Base-by-base conservation (phyloP, 2,113 vertebrate species). In the Rhinoderma darwinii region DNA sequence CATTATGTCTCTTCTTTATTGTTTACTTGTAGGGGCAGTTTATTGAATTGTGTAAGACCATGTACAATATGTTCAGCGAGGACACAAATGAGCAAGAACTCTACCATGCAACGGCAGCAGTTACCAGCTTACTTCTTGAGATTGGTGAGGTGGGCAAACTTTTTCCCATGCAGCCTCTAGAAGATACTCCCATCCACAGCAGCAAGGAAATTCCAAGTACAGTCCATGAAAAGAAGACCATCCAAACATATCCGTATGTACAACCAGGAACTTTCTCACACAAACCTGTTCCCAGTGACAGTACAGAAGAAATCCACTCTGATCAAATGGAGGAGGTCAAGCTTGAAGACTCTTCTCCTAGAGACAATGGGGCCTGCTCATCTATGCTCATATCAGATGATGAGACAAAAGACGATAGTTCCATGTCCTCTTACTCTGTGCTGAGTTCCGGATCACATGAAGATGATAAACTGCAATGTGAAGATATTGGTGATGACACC, bases 31-130 rank as follows among this genome's bases (percentile, higher is more conserved):
- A 99, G 98, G 96, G 95, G 15, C 98, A 99, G 92, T 99, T 99
- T 88, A 99, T 99, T 0, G 97, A 99, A 92, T 94, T 99, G 61
- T 99, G 98, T 84, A 99, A 99, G 92, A 98, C 97, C 0, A 96
- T 99, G 89, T 99, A 99, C 89, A 97, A 97, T 87, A 97, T 99
- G 97, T 99, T 99, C 92, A 99, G 96, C 0, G 98, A 99, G 87
- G 97, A 99, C 87, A 92, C 94, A 35, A 94, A 94, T 0, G 97
- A 99, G 78, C 98, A 99, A 90, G 96, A 99, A 91, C 95, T 99
- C 50, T 99, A 99, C 88, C 98, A 99, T 0, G 97, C 97, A 35
- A 99, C 98, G 0, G 98, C 98, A 0, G 97, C 98, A 0, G 97
- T 99, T 90, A 98, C 98, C 47, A 99, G 98, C 91, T 90, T 99